Evolutionary conservation across 2,888 invertebrate species (phyloP).

Genomic region (Hipparchia sbordonii): DNA sequence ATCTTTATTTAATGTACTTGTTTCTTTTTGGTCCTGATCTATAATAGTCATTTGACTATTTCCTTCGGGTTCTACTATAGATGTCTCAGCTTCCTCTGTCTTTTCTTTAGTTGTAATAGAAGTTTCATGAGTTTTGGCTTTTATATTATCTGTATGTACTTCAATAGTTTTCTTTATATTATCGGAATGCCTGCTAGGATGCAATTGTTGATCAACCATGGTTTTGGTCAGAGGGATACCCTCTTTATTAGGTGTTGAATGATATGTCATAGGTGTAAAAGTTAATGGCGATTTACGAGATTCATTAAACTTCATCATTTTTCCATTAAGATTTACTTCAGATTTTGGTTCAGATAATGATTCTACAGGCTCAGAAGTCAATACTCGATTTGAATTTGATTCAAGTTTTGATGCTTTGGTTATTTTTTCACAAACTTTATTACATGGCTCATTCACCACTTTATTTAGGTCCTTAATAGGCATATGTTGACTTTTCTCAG

Average conservation of each 20-base stretch:
- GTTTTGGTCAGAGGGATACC: conserved; percentile 74
- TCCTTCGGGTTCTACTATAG: conserved; percentile 22
- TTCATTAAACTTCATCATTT: conserved; percentile 70
- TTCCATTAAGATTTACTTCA: conserved; percentile 67
- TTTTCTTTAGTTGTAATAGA: conserved; percentile 43
- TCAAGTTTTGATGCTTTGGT: conserved; percentile 46
- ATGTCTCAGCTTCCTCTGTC: conserved; percentile 1
- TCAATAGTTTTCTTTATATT: conserved; percentile 76
- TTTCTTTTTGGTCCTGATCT: not conserved
- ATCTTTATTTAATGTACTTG: conserved; percentile 4
- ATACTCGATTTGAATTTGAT: conserved; percentile 49
- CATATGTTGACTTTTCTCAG: conserved; percentile 57
- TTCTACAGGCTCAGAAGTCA: conserved; percentile 53
- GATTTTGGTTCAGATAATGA: conserved; percentile 53
- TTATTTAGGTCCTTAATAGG: conserved; percentile 64
- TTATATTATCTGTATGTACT: conserved; percentile 69
- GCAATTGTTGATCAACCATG: conserved; percentile 74
- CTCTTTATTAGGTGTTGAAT: conserved; percentile 77
- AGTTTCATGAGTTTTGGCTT: conserved; percentile 54
- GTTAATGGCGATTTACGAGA: conserved; percentile 71
- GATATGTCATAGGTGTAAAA: conserved; percentile 72
- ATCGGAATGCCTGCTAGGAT: conserved; percentile 72
- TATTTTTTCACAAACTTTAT: conserved; percentile 57
- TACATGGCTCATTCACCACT: conserved; percentile 56
- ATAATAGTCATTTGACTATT: conserved; percentile 23